Evolutionary conservation across 2,797 vertebrate genomes (phyloP).

Genomic region (Heliangelus exortis): DNA sequence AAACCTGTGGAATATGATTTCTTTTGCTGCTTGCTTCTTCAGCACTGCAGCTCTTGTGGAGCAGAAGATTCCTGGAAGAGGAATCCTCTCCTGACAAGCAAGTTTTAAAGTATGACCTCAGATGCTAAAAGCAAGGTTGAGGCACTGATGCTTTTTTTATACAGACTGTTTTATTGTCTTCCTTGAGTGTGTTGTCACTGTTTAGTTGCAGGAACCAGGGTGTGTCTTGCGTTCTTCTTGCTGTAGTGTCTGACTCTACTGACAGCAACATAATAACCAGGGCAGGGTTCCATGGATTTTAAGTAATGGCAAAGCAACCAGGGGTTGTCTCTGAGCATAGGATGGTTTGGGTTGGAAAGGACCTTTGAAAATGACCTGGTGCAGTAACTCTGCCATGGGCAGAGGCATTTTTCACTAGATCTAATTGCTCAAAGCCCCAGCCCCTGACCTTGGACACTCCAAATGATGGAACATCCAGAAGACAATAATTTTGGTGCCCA

Average conservation of each 20-base stretch:
- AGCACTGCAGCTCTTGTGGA: neutral
- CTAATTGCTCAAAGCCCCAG: neutral
- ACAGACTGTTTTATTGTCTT: neutral
- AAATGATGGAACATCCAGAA: neutral
- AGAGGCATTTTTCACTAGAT: neutral
- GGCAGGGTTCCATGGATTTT: neutral
- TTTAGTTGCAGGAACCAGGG: neutral
- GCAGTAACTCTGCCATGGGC: neutral
- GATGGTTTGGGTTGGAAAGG: neutral
- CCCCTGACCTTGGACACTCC: neutral
- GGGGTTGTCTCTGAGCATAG: neutral
- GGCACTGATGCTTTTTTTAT: neutral
- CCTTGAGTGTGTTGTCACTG: neutral
- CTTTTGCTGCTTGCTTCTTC: neutral
- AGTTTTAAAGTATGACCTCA: neutral
- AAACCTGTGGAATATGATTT: neutral
- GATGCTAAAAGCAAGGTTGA: neutral
- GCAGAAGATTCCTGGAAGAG: neutral
- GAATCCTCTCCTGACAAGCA: neutral
- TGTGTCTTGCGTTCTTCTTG: neutral
- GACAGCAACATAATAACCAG: neutral
- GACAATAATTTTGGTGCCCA: neutral
- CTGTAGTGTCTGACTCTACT: neutral
- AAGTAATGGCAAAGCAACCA: neutral
- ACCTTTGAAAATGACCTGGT: neutral